A percentile compares a stretch with the other conserved stretches of the same genome.
Evolutionary conservation across 1,140 invertebrate species (phyloP).

Genomic region (Bombyx mandarina): DNA sequence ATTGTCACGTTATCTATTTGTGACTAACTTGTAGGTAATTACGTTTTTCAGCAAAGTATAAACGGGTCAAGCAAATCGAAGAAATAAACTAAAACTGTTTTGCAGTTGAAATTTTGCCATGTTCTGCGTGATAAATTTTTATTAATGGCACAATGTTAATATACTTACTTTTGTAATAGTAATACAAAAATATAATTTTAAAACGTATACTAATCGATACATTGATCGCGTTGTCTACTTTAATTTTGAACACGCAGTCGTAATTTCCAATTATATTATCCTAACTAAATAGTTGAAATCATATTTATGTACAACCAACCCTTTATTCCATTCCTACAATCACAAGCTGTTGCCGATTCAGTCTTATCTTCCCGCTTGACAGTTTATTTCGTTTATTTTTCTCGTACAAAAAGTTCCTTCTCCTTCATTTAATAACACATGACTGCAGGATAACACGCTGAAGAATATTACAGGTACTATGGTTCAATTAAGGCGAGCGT

Average conservation of each 20-base stretch:
- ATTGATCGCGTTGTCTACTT: constrained; percentile 22
- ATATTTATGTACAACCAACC: constrained; percentile 34
- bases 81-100: no score
- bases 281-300: constrained; percentile 18
- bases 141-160: neutral
- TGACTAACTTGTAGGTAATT: no score
- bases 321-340: constrained; percentile 34
- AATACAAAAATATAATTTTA: constrained; percentile 61
- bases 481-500: no score
- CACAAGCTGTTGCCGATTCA: constrained; percentile 64
- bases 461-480: no score
- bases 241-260: constrained; percentile 42
- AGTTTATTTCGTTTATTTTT: no score
- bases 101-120: neutral
- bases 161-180: neutral
- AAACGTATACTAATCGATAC: constrained; percentile 21
- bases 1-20: no score
- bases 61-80: no score
- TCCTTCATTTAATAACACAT: no score
- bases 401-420: no score
- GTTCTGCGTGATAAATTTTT: no score
- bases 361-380: constrained; percentile 35
- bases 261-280: constrained; percentile 29
- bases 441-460: no score
- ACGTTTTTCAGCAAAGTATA: no score